Evolutionary conservation across 2,888 invertebrate species (phyloP), one percentile per base, ranked within the genome.

Genomic region (Julus scanicus): DNA sequence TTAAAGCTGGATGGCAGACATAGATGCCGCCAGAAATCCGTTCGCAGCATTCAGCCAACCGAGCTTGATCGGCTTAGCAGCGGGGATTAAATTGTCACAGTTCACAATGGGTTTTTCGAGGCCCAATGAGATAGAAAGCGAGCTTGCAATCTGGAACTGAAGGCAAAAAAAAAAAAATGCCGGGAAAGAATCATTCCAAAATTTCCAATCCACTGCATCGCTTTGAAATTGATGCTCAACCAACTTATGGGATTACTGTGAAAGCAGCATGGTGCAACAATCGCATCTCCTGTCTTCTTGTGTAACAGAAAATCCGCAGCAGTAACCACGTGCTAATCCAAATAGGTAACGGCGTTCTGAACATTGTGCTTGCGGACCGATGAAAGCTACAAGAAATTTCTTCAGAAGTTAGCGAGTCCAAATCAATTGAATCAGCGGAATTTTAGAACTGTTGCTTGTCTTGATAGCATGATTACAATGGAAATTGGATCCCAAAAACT

Each of bases 11-110:
- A 71, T 71, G 9, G 71, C 71, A 71, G 20, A 15, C 71, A 29
- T 71, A 29, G 71, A 71, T 71, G 20, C 71, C 71, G 71, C 8
- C n/a, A 84, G 40, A 84, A 84, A 84, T 84, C 48, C 40, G 84
- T n/a, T 40, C 40, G 20, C 84, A 84, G 20, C 84, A 40, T 48
- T 84, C 84, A 40, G 84, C 40, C 39, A 20, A 84, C n/a, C 48
- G 84, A n/a, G 20, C 17, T 20, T 84, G 40, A 84, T 84, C 84
- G 84, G 84, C 40, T 84, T 84, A 84, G 84, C 48, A 84, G 84
- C 84, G n/a, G 48, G 84, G 84, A 40, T 84, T 84, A 84, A 48
- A 44, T 84, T 48, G 84, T 84, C 84, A 84, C 84, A 84, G 84
- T 48, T 84, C 84, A 84, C 84, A 84, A 84, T 84, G 84, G 48